Conservation (phyloP, 2,888 invertebrate genomes). For the Ptychoptera contaminata region DNA sequence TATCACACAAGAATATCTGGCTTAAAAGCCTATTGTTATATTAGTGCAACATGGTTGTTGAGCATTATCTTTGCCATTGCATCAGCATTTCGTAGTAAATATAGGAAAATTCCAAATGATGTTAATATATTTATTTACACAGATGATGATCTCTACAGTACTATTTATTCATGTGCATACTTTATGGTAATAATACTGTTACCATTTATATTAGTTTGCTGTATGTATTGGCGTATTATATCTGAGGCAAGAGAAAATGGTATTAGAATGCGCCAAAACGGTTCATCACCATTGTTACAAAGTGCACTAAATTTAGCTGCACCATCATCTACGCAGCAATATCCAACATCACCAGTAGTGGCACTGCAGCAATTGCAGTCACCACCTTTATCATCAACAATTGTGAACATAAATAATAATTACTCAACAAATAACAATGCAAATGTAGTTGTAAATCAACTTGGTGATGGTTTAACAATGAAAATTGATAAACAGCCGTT, state of each 20-base stretch:
- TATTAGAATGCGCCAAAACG: slow-evolving; percentile 30
- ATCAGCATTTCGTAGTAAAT: slow-evolving; percentile 26
- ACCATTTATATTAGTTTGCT: slow-evolving; percentile 30
- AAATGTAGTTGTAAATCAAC: slow-evolving; percentile 13
- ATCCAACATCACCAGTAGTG: background rate
- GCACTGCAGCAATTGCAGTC: slow-evolving; percentile 4
- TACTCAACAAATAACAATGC: background rate
- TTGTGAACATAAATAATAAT: slow-evolving; percentile 4
- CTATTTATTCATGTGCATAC: slow-evolving; percentile 25
- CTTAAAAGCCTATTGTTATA: slow-evolving; percentile 29
- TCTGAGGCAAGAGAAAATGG: slow-evolving; percentile 31
- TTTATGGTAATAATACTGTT: slow-evolving; percentile 29
- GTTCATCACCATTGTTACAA: slow-evolving; percentile 29
- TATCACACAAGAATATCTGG: slow-evolving; percentile 37
- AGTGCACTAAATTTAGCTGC: slow-evolving; percentile 27
- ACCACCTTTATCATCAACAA: background rate
- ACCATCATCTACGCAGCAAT: slow-evolving; percentile 4
- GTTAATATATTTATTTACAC: background rate
- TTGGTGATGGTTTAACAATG: slow-evolving; percentile 26
- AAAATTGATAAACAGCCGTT: slow-evolving; percentile 19
- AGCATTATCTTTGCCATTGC: slow-evolving; percentile 28
- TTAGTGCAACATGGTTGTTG: slow-evolving; percentile 28
- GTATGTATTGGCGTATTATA: slow-evolving; percentile 32
- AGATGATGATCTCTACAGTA: slow-evolving; percentile 14
- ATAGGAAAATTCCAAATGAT: slow-evolving; percentile 13